Percentiles rank a stretch among this genome's conserved stretches.
phyloP scores from a whole-genome alignment of 2,888 invertebrate species.

The Drosophila subsilvestris region DNA sequence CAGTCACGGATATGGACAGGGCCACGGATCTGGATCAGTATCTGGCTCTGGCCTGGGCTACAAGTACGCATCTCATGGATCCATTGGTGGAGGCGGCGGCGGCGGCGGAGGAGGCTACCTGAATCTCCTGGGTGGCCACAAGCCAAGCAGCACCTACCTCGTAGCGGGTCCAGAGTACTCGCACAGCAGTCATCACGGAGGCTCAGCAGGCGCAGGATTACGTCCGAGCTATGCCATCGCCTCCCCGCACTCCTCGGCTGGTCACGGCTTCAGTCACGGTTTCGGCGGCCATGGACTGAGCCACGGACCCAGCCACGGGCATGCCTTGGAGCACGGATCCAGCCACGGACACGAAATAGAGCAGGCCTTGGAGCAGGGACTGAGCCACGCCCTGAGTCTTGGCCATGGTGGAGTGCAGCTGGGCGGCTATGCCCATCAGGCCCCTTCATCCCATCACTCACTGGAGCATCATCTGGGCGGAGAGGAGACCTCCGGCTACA shows the following conservation, averaged over 20 bases:
- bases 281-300: background rate
- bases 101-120: conserved; percentile 28
- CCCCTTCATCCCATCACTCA: conserved; percentile 22
- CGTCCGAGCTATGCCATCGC: conserved; percentile 18
- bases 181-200: conserved; percentile 28
- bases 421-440: background rate
- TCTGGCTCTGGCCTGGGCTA: conserved; percentile 30
- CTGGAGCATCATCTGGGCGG: background rate
- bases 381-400: conserved; percentile 20
- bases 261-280: conserved; percentile 21
- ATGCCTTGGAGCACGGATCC: conserved; percentile 29
- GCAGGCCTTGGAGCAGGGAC: conserved; percentile 35
- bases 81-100: conserved; percentile 7
- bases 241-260: conserved; percentile 5
- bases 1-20: conserved; percentile 14
- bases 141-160: conserved; percentile 49
- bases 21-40: background rate
- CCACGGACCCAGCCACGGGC: conserved; percentile 28
- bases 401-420: conserved; percentile 12
- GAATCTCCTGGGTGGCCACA: conserved; percentile 49
- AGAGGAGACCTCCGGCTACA: conserved; percentile 55
- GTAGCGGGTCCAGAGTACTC: conserved; percentile 46
- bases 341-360: conserved; percentile 38
- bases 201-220: conserved; percentile 12
- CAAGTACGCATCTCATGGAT: conserved; percentile 33